phyloP scores from a whole-genome alignment of 2,113 vertebrate species.

The Eleginops maclovinus region DNA sequence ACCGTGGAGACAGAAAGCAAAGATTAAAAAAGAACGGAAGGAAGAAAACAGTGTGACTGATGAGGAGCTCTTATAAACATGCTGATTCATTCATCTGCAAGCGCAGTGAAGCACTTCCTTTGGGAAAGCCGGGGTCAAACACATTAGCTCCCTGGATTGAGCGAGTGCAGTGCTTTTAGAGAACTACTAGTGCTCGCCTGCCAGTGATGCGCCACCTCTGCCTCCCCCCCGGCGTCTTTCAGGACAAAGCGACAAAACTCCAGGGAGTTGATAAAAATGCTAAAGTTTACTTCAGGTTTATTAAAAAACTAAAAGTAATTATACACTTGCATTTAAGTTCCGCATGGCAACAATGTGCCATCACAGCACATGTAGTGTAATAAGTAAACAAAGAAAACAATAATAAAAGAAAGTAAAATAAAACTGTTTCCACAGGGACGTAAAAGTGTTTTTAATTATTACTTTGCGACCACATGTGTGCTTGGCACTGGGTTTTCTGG shows the following conservation, averaged over 20 bases:
- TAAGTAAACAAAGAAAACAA: slow-evolving; percentile 33
- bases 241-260: slow-evolving; percentile 34
- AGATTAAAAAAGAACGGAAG: slow-evolving; percentile 33
- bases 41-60: slow-evolving; percentile 62
- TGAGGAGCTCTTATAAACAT: slow-evolving; percentile 72
- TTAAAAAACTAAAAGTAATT: slow-evolving; percentile 4
- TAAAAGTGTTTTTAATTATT: slow-evolving; percentile 61
- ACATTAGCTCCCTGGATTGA: slow-evolving; percentile 73
- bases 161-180: slow-evolving; percentile 54
- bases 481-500: slow-evolving; percentile 65
- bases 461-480: slow-evolving; percentile 51
- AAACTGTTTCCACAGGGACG: slow-evolving; percentile 32
- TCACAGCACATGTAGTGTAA: background rate
- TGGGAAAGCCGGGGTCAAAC: slow-evolving; percentile 76
- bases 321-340: slow-evolving; percentile 1
- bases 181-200: slow-evolving; percentile 40
- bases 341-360: background rate
- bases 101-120: slow-evolving; percentile 60
- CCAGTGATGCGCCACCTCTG: slow-evolving; percentile 49
- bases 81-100: slow-evolving; percentile 73
- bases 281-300: slow-evolving; percentile 24
- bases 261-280: slow-evolving; percentile 9
- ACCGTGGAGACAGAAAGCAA: slow-evolving; percentile 34
- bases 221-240: slow-evolving; percentile 16
- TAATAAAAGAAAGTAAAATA: slow-evolving; percentile 32